phyloP scores from a whole-genome alignment of 2,888 invertebrate species.

The Drosophila leonis region DNA sequence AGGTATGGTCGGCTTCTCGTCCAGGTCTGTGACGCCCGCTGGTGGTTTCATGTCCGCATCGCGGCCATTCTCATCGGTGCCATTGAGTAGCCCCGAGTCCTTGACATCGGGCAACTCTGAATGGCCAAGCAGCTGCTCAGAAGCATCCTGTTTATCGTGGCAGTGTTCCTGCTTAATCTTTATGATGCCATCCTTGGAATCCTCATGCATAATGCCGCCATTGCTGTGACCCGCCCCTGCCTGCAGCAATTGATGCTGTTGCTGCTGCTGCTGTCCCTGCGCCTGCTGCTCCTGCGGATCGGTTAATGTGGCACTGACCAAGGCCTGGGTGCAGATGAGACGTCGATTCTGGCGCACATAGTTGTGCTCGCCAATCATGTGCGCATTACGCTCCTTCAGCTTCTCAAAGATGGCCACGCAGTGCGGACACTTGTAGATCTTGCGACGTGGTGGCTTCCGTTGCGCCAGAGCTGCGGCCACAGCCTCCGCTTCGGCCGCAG shows the following conservation, averaged over 20 bases:
- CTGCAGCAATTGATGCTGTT: slow-evolving; percentile 34
- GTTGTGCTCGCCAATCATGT: slow-evolving; percentile 83
- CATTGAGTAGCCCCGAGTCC: slow-evolving; percentile 58
- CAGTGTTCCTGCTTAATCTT: slow-evolving; percentile 82
- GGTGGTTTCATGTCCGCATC: slow-evolving; percentile 64
- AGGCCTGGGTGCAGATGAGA: slow-evolving; percentile 78
- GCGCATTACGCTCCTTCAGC: slow-evolving; percentile 84
- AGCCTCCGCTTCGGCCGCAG: slow-evolving; percentile 63
- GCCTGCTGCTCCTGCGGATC: slow-evolving; percentile 17
- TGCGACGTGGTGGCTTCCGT: slow-evolving; percentile 74
- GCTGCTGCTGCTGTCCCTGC: slow-evolving; percentile 36
- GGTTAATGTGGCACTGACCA: slow-evolving; percentile 33
- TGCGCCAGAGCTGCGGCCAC: slow-evolving; percentile 61
- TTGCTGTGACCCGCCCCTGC: slow-evolving; percentile 36
- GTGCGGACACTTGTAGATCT: slow-evolving; percentile 84
- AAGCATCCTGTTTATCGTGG: slow-evolving; percentile 57
- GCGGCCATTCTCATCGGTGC: slow-evolving; percentile 47
- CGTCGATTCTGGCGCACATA: slow-evolving; percentile 84
- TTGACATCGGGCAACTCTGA: slow-evolving; percentile 77
- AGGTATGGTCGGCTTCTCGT: slow-evolving; percentile 63
- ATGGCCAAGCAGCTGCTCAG: slow-evolving; percentile 59
- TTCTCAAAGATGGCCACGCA: slow-evolving; percentile 83
- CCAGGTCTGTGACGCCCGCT: slow-evolving; percentile 47
- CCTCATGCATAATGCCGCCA: slow-evolving; percentile 52
- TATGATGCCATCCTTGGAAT: slow-evolving; percentile 82